These are phyloP conservation scores for Perca flavescens DNA, from an alignment of 2,113 vertebrate genomes.

Conservation along the genomic window DNA sequence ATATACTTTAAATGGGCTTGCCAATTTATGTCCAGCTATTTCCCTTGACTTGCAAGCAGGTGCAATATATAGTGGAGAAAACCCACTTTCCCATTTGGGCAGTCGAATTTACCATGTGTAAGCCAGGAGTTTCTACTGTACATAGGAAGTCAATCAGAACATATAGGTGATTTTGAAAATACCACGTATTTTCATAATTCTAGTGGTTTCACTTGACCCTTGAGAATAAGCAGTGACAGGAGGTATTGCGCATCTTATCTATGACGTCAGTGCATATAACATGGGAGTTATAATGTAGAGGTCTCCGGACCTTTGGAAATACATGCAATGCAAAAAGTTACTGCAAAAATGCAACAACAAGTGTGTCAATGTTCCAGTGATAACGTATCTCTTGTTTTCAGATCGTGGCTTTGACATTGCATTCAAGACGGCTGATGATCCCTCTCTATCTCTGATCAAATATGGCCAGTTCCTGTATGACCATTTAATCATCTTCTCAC, in stretches of 20 bases:
- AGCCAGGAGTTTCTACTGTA: background rate
- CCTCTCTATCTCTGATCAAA: constrained; percentile 94
- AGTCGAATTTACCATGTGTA: background rate
- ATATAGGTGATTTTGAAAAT: background rate
- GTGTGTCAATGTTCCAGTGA: background rate
- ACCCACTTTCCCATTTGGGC: background rate
- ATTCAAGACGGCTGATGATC: constrained; percentile 94
- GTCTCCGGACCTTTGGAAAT: background rate
- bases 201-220: background rate
- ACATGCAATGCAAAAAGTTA: background rate
- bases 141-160: background rate
- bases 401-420: constrained; percentile 95
- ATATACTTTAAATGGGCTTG: background rate
- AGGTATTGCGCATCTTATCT: no score
- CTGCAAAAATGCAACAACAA: background rate
- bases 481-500: constrained; percentile 94
- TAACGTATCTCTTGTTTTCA: constrained; percentile 65
- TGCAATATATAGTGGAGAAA: background rate
- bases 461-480: constrained; percentile 97
- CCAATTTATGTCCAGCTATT: background rate
- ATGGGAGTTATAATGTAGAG: background rate
- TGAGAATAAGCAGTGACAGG: background rate
- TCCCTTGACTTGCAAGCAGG: background rate
- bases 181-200: background rate
- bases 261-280: background rate